Evolutionary conservation across 2,113 vertebrate species (phyloP).

Genomic region (Crypturellus undulatus): DNA sequence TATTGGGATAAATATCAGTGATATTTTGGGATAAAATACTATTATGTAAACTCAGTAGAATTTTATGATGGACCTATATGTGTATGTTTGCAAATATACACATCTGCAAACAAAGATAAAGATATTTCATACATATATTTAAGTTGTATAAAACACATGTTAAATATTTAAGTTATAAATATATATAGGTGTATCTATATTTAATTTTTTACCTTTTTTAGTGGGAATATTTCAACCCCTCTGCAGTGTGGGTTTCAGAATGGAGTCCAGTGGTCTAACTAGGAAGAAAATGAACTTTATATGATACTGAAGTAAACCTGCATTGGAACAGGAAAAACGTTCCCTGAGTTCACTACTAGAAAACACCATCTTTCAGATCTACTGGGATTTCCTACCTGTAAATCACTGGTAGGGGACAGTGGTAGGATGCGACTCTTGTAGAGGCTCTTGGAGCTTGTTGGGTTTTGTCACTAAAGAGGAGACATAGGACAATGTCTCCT

Average conservation of each 20-base stretch:
- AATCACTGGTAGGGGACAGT: background rate
- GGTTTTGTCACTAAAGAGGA: background rate
- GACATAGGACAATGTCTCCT: background rate
- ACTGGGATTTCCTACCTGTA: background rate
- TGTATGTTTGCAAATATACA: background rate
- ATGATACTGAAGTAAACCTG: background rate
- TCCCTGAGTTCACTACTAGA: background rate
- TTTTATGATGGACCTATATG: background rate
- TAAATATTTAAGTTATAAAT: too few relatives aligned
- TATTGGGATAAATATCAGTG: background rate
- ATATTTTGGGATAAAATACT: background rate
- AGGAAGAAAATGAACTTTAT: background rate
- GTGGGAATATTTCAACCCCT: background rate
- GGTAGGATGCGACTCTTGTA: background rate
- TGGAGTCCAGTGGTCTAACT: background rate
- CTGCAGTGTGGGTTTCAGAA: background rate
- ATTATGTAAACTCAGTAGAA: background rate
- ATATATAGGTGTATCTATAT: too few relatives aligned
- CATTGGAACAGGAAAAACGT: background rate
- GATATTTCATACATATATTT: too few relatives aligned
- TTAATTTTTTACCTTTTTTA: background rate
- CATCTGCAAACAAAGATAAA: too few relatives aligned
- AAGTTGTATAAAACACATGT: too few relatives aligned
- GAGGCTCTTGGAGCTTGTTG: accelerated
- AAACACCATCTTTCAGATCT: background rate